Conservation (phyloP, 2,797 vertebrate genomes). For the Rhinogobio ventralis region DNA sequence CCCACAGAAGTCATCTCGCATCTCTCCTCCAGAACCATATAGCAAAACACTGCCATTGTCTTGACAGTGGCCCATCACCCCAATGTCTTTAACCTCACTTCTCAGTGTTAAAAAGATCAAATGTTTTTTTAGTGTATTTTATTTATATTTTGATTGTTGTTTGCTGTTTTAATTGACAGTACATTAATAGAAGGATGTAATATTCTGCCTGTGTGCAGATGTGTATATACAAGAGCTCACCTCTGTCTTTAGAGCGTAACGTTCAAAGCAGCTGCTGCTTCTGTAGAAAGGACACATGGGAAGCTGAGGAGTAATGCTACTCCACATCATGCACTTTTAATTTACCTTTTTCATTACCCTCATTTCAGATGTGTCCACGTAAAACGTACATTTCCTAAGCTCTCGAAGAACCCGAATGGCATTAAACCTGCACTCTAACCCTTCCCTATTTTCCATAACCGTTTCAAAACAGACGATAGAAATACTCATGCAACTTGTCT, state of each 20-base stretch:
- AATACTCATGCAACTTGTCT: constrained; percentile 22
- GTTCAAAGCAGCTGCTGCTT: constrained; percentile 62
- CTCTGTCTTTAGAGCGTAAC: constrained; percentile 70
- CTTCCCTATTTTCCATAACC: not conserved
- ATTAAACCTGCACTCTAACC: constrained; percentile 14
- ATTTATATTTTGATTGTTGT: constrained; percentile 81
- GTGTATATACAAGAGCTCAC: constrained; percentile 72
- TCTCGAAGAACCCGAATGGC: constrained; percentile 41
- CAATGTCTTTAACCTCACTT: constrained; percentile 58
- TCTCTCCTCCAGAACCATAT: constrained; percentile 47
- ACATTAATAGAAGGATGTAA: constrained; percentile 69
- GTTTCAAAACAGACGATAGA: not conserved
- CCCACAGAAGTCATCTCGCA: constrained; percentile 9
- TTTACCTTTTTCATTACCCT: constrained; percentile 35
- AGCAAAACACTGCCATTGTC: constrained; percentile 47
- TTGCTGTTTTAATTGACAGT: constrained; percentile 74
- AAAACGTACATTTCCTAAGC: constrained; percentile 23
- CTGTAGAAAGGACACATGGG: constrained; percentile 46
- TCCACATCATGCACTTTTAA: constrained; percentile 62
- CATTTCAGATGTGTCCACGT: constrained; percentile 10
- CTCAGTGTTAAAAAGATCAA: constrained; percentile 68
- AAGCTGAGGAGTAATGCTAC: constrained; percentile 50
- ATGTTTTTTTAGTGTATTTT: constrained; percentile 71
- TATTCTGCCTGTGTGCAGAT: constrained; percentile 72
- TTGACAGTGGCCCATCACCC: constrained; percentile 40